Percentiles rank a stretch among this genome's conserved stretches.
Evolutionary conservation across 2,113 vertebrate species (phyloP).

Genomic region (Scomber japonicus): DNA sequence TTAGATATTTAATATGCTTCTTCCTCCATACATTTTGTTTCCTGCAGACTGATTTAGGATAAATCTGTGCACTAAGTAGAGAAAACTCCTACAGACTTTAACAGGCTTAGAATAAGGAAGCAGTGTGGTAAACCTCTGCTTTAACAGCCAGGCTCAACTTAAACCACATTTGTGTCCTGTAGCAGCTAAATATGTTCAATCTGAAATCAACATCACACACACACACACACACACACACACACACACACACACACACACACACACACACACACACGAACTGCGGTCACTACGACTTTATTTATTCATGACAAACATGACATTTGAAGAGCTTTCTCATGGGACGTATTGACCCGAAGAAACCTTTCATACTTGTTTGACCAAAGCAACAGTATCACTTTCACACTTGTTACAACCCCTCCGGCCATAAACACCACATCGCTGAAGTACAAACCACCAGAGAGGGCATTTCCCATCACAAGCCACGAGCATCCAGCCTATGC

Average conservation of each 20-base stretch:
- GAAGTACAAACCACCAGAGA: background rate
- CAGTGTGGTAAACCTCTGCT: constrained; percentile 4
- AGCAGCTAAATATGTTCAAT: background rate
- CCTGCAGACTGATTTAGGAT: too few relatives aligned
- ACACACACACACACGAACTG: constrained; percentile 2
- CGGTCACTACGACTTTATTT: constrained; percentile 43
- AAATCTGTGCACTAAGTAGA: too few relatives aligned
- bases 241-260: background rate
- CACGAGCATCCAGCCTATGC: too few relatives aligned
- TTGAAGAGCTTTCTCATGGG: constrained; percentile 34
- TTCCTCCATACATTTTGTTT: too few relatives aligned
- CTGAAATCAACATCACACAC: background rate
- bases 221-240: background rate
- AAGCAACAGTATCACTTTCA: constrained; percentile 19
- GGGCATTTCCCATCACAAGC: background rate
- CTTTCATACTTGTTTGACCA: constrained; percentile 35
- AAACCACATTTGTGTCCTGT: background rate
- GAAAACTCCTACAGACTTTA: too few relatives aligned
- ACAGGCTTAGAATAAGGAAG: too few relatives aligned
- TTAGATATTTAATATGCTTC: too few relatives aligned
- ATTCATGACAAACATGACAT: constrained; percentile 61
- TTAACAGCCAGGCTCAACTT: too few relatives aligned
- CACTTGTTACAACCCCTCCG: background rate
- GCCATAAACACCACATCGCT: background rate
- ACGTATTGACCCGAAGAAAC: constrained; percentile 40